phyloP scores from a whole-genome alignment of 2,888 invertebrate genomes.

The Pimpla rufipes region DNA sequence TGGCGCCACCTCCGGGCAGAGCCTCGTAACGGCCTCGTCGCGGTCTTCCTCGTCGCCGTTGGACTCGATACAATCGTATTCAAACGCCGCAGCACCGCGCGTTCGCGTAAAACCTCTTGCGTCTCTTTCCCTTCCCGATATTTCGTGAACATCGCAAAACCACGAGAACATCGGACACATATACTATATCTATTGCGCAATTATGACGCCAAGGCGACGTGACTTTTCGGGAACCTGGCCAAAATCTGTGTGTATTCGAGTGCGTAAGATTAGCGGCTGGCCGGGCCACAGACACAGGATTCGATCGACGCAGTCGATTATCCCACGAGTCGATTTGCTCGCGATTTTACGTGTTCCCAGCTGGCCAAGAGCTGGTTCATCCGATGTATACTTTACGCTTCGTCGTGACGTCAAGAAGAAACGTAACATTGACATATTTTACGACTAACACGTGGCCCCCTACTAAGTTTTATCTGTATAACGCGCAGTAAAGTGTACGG shows the following conservation, averaged over 20 bases:
- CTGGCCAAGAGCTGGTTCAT: not conserved
- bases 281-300: not conserved
- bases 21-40: slow-evolving; percentile 46
- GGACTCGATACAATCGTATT: slow-evolving; percentile 8
- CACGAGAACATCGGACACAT: not conserved
- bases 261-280: not conserved
- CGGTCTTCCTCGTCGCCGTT: slow-evolving; percentile 31
- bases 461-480: too few relatives aligned
- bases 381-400: too few relatives aligned
- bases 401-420: too few relatives aligned
- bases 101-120: slow-evolving; percentile 29
- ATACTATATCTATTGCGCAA: slow-evolving; percentile 45
- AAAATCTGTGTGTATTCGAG: slow-evolving; percentile 5
- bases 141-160: not conserved
- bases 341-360: not conserved
- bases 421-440: too few relatives aligned
- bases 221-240: slow-evolving; percentile 52
- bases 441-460: too few relatives aligned
- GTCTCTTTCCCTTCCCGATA: not conserved
- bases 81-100: not conserved
- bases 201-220: slow-evolving; percentile 1
- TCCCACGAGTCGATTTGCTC: not conserved
- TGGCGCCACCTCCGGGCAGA: slow-evolving; percentile 63
- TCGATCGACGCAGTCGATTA: slow-evolving; percentile 5
- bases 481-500: too few relatives aligned